Evolutionary conservation across 2,113 vertebrate species (phyloP).

Genomic region (Setophaga coronata): DNA sequence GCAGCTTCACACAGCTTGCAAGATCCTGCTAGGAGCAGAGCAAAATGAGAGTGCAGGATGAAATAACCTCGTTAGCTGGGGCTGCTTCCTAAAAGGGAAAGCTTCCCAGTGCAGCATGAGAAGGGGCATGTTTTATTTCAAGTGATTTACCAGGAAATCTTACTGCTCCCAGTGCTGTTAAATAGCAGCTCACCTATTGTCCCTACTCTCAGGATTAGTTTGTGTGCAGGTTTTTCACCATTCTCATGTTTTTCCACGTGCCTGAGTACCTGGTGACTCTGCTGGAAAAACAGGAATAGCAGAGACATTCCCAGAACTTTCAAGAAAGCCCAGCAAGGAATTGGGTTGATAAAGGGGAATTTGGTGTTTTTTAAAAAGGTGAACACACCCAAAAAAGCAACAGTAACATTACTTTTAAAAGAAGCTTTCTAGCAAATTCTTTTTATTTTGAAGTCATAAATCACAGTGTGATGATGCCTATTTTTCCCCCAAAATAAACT

Average conservation of each 20-base stretch:
- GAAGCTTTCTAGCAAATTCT: not conserved
- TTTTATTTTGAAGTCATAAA: not conserved
- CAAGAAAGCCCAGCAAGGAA: not conserved
- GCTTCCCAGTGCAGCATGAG: not conserved
- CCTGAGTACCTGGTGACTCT: not conserved
- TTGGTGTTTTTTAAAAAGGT: not conserved
- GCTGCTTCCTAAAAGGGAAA: not conserved
- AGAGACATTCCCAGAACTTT: not conserved
- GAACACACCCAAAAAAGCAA: not conserved
- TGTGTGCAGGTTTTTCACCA: not conserved
- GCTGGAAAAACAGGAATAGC: not conserved
- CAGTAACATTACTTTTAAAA: not conserved
- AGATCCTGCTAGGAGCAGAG: not conserved
- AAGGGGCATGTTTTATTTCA: not conserved
- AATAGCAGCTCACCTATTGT: not conserved
- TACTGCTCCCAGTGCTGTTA: not conserved
- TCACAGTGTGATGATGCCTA: not conserved
- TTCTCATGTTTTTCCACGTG: not conserved
- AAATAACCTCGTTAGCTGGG: not conserved
- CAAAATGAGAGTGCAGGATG: not conserved
- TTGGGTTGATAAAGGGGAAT: rapidly evolving
- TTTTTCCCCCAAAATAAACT: not conserved
- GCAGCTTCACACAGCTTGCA: not conserved
- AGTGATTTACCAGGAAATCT: conserved; percentile 1
- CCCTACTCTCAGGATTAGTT: not conserved